Percentiles rank a stretch among this genome's conserved stretches.
These are phyloP conservation scores for Cathartes aura DNA, from an alignment of 2,113 vertebrate genomes.

Conservation along the genomic window DNA sequence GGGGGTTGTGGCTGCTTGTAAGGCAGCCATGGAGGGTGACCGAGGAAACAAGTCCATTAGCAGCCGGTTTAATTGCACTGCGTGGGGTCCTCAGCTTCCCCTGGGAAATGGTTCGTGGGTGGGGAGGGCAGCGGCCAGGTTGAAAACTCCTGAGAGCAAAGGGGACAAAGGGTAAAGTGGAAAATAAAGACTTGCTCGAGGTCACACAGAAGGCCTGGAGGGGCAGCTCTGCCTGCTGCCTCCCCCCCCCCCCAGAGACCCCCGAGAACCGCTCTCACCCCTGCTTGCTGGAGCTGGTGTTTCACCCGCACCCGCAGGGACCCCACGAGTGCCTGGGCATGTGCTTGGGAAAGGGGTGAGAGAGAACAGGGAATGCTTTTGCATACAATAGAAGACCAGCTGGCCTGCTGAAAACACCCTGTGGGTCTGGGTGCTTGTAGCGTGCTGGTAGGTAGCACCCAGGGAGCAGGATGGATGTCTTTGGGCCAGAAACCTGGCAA, in stretches of 20 bases:
- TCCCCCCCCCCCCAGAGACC: neutral
- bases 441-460: neutral
- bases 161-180: neutral
- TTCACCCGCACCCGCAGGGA: neutral
- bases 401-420: neutral
- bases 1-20: accelerated
- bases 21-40: accelerated
- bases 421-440: accelerated
- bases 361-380: neutral
- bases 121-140: neutral
- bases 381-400: accelerated
- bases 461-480: accelerated
- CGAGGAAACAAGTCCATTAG: accelerated
- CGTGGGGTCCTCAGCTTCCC: accelerated
- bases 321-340: neutral
- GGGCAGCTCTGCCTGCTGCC: too few species aligned
- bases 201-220: accelerated
- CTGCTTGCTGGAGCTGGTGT: neutral
- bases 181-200: neutral
- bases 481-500: neutral
- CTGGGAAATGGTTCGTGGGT: accelerated
- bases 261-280: accelerated
- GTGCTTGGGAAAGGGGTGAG: neutral
- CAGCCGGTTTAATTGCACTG: accelerated
- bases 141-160: neutral